A percentile compares a stretch with the other conserved stretches of the same genome.
phyloP scores from a whole-genome alignment of 2,797 vertebrate genomes.

The Sebastes matsubarae region DNA sequence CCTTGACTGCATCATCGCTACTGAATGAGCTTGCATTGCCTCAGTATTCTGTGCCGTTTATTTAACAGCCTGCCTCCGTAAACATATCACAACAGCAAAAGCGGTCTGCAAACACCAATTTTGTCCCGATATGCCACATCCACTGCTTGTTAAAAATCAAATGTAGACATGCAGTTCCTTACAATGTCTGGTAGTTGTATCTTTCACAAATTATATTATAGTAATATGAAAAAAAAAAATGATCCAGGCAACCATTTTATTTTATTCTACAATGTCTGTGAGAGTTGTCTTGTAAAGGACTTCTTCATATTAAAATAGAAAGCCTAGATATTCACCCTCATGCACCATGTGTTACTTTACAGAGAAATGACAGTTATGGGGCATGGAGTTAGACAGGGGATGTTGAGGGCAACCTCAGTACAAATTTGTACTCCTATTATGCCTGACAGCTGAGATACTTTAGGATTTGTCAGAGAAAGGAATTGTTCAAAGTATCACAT shows the following conservation, averaged over 20 bases:
- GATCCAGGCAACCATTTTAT: neutral
- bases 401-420: slow-evolving; percentile 39
- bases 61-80: slow-evolving; percentile 58
- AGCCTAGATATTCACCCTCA: slow-evolving; percentile 17
- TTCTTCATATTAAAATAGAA: slow-evolving; percentile 9
- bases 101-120: neutral
- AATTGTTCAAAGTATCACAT: slow-evolving; percentile 14
- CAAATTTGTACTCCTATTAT: slow-evolving; percentile 56
- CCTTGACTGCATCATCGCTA: slow-evolving; percentile 70
- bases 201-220: neutral
- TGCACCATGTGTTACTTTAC: slow-evolving; percentile 28
- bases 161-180: neutral
- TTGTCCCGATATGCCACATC: slow-evolving; percentile 2
- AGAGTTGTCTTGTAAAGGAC: neutral
- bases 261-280: neutral
- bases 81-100: slow-evolving; percentile 34
- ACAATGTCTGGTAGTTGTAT: neutral
- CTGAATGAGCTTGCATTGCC: slow-evolving; percentile 49
- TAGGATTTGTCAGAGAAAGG: slow-evolving; percentile 33
- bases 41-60: slow-evolving; percentile 61
- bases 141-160: neutral
- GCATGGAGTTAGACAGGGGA: slow-evolving; percentile 36
- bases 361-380: slow-evolving; percentile 58
- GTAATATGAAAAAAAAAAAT: neutral
- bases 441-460: slow-evolving; percentile 57